A percentile compares a stretch with the other conserved stretches of the same genome.
Conservation (phyloP, 2,113 vertebrate genomes). For the Riparia riparia region DNA sequence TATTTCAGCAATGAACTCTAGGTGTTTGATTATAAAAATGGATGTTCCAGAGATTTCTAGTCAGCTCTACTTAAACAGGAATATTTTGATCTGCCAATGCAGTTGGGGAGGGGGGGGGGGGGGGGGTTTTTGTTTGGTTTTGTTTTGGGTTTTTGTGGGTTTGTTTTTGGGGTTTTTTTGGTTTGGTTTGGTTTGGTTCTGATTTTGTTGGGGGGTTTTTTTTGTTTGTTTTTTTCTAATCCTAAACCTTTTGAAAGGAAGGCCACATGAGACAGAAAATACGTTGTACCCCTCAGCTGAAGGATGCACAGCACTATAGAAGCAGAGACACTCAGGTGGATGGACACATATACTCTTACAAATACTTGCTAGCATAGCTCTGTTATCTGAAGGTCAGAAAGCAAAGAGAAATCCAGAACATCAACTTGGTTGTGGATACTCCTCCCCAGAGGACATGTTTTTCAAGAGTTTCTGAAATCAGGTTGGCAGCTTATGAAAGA, state of each 20-base stretch:
- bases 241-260: not conserved
- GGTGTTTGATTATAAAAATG: not conserved
- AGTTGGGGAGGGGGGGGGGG: too few relatives aligned
- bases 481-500: conserved; percentile 71
- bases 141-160: too few relatives aligned
- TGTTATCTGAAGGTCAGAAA: conserved; percentile 70
- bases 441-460: conserved; percentile 65
- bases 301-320: not conserved
- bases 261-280: not conserved
- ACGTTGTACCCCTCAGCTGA: not conserved
- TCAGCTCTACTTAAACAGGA: not conserved
- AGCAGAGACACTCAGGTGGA: conserved; percentile 18
- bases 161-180: too few relatives aligned
- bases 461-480: conserved; percentile 70
- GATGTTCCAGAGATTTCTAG: not conserved
- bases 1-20: not conserved
- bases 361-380: not conserved
- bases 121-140: too few relatives aligned
- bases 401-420: conserved; percentile 70
- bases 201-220: too few relatives aligned
- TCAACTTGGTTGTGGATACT: conserved; percentile 47
- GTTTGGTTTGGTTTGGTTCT: too few relatives aligned
- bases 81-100: not conserved
- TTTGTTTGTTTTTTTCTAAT: not conserved
- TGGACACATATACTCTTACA: not conserved